Percentiles rank a stretch among this genome's conserved stretches.
Conservation (phyloP, 2,113 vertebrate genomes). For the Cyanistes caeruleus region DNA sequence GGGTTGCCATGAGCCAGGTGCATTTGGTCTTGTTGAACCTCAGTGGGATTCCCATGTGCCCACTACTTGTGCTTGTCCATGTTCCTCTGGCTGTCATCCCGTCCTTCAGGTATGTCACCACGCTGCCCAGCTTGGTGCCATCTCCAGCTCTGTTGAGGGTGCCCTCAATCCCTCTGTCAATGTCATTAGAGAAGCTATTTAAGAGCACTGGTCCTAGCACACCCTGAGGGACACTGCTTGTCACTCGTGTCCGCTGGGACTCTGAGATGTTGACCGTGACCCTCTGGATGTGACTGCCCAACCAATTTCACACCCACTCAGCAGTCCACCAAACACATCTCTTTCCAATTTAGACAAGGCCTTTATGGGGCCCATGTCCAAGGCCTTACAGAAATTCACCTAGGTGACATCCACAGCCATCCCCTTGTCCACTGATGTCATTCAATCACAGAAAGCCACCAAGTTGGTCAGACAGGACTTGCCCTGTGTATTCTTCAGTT, state of each 20-base stretch:
- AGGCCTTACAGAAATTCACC: rapidly evolving
- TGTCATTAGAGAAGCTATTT: background rate
- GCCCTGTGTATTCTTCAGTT: background rate
- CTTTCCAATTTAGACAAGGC: background rate
- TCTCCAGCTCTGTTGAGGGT: background rate
- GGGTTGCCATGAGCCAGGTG: background rate
- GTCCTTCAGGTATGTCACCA: background rate
- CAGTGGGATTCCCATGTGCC: background rate
- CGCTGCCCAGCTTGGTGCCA: background rate
- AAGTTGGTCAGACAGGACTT: background rate
- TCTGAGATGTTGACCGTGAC: background rate
- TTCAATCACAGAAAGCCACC: background rate
- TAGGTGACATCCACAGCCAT: background rate
- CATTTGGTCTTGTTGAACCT: background rate
- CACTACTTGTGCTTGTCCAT: background rate
- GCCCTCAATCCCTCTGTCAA: background rate
- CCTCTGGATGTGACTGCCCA: background rate
- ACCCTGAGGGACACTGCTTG: background rate
- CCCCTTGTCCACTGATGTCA: background rate
- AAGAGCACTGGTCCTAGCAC: too few relatives aligned
- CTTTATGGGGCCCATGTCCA: too few relatives aligned
- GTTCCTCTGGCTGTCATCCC: background rate
- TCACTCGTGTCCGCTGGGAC: background rate
- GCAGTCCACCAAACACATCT: background rate
- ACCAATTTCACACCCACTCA: background rate